Base-by-base conservation (phyloP, 1,140 invertebrate species). In the Drosophila subpulchrella region DNA sequence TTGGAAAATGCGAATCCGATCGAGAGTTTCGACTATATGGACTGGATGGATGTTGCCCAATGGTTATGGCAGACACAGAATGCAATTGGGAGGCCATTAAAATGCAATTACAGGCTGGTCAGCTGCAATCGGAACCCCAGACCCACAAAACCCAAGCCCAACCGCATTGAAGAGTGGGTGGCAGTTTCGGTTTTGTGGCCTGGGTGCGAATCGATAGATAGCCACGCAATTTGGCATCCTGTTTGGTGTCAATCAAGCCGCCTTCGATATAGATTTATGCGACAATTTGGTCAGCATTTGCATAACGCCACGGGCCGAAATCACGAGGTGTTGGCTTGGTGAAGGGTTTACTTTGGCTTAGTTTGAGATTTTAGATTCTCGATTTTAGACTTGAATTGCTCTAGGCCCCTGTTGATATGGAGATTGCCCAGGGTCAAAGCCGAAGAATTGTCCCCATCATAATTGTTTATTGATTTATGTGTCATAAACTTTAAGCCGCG, bases 171-270 rank as follows among this genome's bases (percentile, higher is more conserved):
- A 27, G 72, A 75, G 76, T 85, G 82, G 70, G 57, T 88, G 71
- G 68, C 38, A 30, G 44, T 39, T 41, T 75, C 24, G 48, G 39
- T 48, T 74, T 36, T 47, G 39, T 15, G 56, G 47, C 17, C 41
- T 47, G 48, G 15, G 51, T 47, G 27, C 66, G 34, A 34, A 48
- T 42, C 73, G 50, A 55, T 68, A 39, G 73, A 67, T 60, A 56
- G 50, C 15, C 79, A 88, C 71, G 83, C 79, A 79, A 78, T 65
- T 73, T 70, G 72, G 72, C 78, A 83, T 88, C 83, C 83, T 88
- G 83, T 76, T 75, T 76, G 54, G 44, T 79, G 71, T 79, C 83
- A 86, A 86, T 86, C 82, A 78, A 71, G 53, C 44, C 32, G 57
- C 54, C 48, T 57, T 59, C 70, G 47, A 77, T 78, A 77, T 65